phyloP scores from a whole-genome alignment of 2,113 vertebrate genomes.

The Formicarius rufipectus region DNA sequence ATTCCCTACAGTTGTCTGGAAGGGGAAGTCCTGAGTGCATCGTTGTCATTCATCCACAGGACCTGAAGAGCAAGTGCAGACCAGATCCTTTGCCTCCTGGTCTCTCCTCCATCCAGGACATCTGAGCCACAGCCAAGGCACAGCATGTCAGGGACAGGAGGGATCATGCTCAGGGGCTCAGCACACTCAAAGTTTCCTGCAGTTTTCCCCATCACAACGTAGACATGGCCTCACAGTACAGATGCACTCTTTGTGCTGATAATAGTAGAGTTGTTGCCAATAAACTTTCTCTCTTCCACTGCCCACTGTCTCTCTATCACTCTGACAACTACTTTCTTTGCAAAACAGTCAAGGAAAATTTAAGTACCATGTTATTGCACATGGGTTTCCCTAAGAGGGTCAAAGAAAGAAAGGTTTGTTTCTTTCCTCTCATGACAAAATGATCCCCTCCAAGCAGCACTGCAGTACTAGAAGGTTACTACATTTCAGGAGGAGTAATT shows the following conservation, averaged over 20 bases:
- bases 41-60: neutral
- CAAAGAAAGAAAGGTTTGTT: neutral
- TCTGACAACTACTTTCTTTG: neutral
- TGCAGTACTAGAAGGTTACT: neutral
- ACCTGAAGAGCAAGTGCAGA: neutral
- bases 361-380: neutral
- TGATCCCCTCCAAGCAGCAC: neutral
- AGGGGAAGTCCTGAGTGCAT: neutral
- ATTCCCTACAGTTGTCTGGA: neutral
- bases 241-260: neutral
- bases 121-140: neutral
- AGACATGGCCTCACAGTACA: neutral
- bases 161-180: fast-evolving
- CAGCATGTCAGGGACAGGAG: neutral
- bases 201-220: neutral
- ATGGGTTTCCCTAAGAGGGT: neutral
- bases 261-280: neutral
- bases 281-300: neutral
- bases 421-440: neutral
- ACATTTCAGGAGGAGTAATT: slow-evolving; percentile 4
- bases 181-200: neutral
- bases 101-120: neutral
- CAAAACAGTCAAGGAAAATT: neutral
- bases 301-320: neutral
- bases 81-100: neutral